Percentiles rank a stretch among this genome's conserved stretches.
These are phyloP conservation scores for Ctenodactylus gundi DNA, from an alignment of 2,113 vertebrate species.

Conservation along the genomic window DNA sequence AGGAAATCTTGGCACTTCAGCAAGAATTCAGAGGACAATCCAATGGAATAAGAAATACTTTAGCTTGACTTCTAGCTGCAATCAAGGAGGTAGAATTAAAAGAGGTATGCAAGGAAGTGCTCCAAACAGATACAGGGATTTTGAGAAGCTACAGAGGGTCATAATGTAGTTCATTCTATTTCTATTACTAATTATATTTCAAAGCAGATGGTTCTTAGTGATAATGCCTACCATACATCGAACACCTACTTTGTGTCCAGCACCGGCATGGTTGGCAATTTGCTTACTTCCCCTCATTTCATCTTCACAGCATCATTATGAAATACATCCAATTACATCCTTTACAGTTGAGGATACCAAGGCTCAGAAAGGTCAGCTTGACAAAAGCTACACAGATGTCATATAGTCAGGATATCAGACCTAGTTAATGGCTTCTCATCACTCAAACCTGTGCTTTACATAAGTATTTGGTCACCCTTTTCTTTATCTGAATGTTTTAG, in stretches of 20 bases:
- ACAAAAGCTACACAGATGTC: neutral
- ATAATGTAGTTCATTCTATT: conserved; percentile 13
- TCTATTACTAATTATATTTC: conserved; percentile 41
- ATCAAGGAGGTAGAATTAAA: neutral
- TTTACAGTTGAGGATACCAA: neutral
- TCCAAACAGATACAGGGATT: neutral
- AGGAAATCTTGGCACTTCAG: conserved; percentile 56
- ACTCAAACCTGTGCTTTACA: neutral
- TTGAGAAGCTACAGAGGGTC: neutral
- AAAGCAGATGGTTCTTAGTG: conserved; percentile 26
- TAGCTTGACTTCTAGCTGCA: neutral
- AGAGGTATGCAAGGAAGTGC: neutral
- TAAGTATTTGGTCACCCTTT: neutral
- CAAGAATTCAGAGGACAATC: neutral
- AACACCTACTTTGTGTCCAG: neutral
- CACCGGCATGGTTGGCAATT: neutral
- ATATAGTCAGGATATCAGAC: neutral
- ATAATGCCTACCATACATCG: neutral
- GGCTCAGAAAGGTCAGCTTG: neutral
- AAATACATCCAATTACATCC: neutral
- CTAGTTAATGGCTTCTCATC: neutral
- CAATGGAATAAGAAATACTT: conserved; percentile 53
- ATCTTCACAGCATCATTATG: neutral
- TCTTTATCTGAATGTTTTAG: neutral
- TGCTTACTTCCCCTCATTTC: neutral